Evolutionary conservation across 1,140 invertebrate genomes (phyloP).

Genomic region (Aplysia californica): DNA sequence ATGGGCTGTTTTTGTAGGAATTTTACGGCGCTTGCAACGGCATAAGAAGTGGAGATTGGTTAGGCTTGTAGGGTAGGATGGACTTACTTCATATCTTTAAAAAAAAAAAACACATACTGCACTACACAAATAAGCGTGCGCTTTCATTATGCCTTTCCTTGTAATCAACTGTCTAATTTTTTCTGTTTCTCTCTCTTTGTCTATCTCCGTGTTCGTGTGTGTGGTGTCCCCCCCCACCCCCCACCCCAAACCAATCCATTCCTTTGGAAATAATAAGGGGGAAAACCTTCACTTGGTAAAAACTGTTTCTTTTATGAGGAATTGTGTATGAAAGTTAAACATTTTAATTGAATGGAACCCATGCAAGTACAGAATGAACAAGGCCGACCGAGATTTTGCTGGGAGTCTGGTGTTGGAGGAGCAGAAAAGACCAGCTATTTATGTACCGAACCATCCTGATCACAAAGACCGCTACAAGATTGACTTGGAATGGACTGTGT

Average conservation of each 20-base stretch:
- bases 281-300: neutral
- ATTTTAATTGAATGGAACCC: neutral
- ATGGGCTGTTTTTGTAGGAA: too few relatives aligned
- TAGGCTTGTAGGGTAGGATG: too few relatives aligned
- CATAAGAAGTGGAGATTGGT: too few relatives aligned
- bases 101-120: too few relatives aligned
- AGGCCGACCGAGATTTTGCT: neutral
- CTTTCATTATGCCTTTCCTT: neutral
- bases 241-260: too few relatives aligned
- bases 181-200: neutral
- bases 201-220: neutral
- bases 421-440: neutral
- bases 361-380: neutral
- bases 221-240: neutral
- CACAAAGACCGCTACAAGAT: neutral
- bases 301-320: neutral
- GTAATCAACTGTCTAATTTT: neutral
- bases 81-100: too few relatives aligned
- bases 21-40: too few relatives aligned
- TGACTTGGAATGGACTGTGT: neutral
- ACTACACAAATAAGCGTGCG: neutral
- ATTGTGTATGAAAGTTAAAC: neutral
- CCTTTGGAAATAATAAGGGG: neutral
- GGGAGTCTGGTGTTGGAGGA: neutral
- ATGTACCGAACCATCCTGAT: neutral